phyloP scores from a whole-genome alignment of 2,113 vertebrate species.

The Hyaena hyaena region DNA sequence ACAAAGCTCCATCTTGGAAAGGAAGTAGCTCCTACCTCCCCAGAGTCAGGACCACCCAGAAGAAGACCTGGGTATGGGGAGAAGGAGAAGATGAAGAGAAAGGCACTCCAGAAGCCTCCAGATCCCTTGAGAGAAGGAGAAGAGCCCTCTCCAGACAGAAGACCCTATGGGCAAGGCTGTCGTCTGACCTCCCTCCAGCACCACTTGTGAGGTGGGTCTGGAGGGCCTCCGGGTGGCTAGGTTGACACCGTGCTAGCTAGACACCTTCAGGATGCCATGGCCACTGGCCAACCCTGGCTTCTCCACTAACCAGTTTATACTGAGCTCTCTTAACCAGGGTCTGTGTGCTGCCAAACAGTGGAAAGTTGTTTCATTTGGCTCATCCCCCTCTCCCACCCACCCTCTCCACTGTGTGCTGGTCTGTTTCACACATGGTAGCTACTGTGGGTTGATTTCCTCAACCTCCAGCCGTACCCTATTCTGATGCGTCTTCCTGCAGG shows the following conservation, averaged over 20 bases:
- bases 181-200: not conserved
- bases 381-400: rapidly evolving
- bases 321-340: not conserved
- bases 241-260: not conserved
- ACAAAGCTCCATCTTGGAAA: not conserved
- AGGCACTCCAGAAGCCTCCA: not conserved
- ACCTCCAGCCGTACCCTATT: not conserved
- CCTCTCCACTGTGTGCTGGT: not conserved
- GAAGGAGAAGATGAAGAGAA: not conserved
- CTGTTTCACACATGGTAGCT: not conserved
- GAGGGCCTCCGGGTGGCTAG: not conserved
- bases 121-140: too few relatives aligned
- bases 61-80: not conserved
- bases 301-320: not conserved
- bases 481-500: not conserved
- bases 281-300: not conserved
- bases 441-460: not conserved
- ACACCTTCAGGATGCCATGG: not conserved
- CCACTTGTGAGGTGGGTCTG: not conserved
- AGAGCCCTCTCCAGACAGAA: not conserved
- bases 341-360: not conserved
- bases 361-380: not conserved
- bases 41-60: not conserved
- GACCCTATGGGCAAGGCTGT: not conserved
- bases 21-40: not conserved